These are phyloP conservation scores for Torymus tubicola DNA, from an alignment of 2,888 invertebrate genomes.

Conservation along the genomic window DNA sequence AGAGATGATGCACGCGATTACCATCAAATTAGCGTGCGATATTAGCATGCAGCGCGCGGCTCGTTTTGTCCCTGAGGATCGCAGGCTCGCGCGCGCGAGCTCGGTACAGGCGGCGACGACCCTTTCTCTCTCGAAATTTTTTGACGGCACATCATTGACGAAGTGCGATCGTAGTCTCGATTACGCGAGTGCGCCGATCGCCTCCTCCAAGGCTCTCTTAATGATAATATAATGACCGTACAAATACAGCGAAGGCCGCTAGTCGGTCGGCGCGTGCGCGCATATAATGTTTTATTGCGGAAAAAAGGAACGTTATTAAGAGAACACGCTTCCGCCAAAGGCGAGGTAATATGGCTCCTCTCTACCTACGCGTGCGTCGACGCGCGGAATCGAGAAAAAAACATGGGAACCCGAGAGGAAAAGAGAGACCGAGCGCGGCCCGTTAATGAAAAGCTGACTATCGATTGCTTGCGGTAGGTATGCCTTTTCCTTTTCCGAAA, in stretches of 20 bases:
- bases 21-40: slow-evolving; percentile 54
- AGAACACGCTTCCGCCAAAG: slow-evolving; percentile 48
- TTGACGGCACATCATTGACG: slow-evolving; percentile 4
- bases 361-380: not conserved
- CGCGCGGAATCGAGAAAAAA: slow-evolving; percentile 1
- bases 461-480: slow-evolving; percentile 17
- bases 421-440: slow-evolving; percentile 7
- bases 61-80: slow-evolving; percentile 49
- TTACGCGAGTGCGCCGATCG: slow-evolving; percentile 34
- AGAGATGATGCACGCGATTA: slow-evolving; percentile 31
- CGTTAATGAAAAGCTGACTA: slow-evolving; percentile 39
- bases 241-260: slow-evolving; percentile 34
- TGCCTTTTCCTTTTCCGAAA: not conserved
- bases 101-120: not conserved
- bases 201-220: slow-evolving; percentile 47
- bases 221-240: slow-evolving; percentile 55
- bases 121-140: slow-evolving; percentile 28
- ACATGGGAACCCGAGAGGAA: not conserved
- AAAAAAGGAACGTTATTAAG: slow-evolving; percentile 34
- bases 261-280: not conserved
- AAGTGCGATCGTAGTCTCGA: slow-evolving; percentile 28
- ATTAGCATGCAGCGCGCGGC: slow-evolving; percentile 47
- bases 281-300: slow-evolving; percentile 39
- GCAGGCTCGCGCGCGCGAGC: not conserved
- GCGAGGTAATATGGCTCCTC: slow-evolving; percentile 10